Conservation (phyloP, 2,797 vertebrate species). For the Hemibagrus guttatus region DNA sequence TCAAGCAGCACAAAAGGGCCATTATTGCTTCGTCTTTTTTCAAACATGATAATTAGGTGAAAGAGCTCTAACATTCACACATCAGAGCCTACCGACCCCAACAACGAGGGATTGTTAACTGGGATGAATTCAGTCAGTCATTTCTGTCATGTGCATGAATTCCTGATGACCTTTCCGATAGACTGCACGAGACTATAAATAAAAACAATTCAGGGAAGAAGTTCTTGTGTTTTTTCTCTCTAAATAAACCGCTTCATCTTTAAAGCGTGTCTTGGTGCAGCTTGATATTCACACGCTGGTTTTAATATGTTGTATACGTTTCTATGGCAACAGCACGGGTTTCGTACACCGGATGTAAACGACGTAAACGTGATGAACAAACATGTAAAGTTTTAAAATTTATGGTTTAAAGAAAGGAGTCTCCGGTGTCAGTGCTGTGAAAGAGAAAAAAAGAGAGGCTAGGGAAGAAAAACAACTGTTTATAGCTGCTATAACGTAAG, state of each 20-base stretch:
- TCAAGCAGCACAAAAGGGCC: slow-evolving; percentile 33
- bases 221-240: no score
- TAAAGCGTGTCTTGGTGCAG: not conserved
- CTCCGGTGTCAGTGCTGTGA: not conserved
- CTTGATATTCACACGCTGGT: not conserved
- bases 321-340: not conserved
- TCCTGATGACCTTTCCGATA: slow-evolving; percentile 1
- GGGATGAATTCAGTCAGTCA: slow-evolving; percentile 38
- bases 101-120: slow-evolving; percentile 48
- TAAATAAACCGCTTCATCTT: not conserved
- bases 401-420: not conserved
- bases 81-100: slow-evolving; percentile 14
- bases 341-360: not conserved
- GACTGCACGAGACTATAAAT: not conserved
- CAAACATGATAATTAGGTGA: slow-evolving; percentile 40
- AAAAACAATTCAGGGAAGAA: not conserved
- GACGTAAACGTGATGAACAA: not conserved
- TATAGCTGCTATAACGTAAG: not conserved
- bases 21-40: slow-evolving; percentile 10
- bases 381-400: not conserved
- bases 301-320: not conserved
- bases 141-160: slow-evolving; percentile 34
- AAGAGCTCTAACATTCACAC: slow-evolving; percentile 42
- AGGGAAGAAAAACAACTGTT: not conserved
- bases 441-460: not conserved